A percentile compares a stretch with the other conserved stretches of the same genome.
phyloP scores from a whole-genome alignment of 2,888 invertebrate species.

The Tryphoninae sp. region DNA sequence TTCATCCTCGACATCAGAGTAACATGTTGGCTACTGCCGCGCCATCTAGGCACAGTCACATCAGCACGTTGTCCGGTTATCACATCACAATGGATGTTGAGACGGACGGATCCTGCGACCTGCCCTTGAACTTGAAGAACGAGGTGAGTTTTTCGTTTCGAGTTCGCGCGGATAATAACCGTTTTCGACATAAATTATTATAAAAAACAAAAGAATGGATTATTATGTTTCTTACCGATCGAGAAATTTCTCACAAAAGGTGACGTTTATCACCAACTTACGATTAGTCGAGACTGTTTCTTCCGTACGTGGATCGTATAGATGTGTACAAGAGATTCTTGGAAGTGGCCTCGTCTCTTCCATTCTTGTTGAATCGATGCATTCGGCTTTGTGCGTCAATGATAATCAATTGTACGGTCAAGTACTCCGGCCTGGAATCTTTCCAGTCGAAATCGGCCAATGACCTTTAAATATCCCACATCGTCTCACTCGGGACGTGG shows the following conservation, averaged over 20 bases:
- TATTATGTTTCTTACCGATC: not conserved
- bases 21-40: conserved; percentile 80
- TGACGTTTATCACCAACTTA: too few species aligned
- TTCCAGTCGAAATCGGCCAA: conserved; percentile 34
- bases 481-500: not conserved
- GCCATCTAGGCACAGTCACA: conserved; percentile 79
- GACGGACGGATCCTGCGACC: conserved; percentile 79
- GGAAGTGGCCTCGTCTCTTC: too few species aligned
- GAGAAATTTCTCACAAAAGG: too few species aligned
- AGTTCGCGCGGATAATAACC: too few species aligned
- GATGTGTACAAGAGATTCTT: too few species aligned
- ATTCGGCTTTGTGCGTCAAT: conserved; percentile 74
- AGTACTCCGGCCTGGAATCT: conserved; percentile 67
- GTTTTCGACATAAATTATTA: too few species aligned
- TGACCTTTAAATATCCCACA: not conserved
- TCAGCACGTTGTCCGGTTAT: conserved; percentile 76
- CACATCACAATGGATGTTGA: conserved; percentile 78
- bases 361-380: conserved; percentile 54
- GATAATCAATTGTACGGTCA: conserved; percentile 75
- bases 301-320: too few species aligned
- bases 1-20: conserved; percentile 75
- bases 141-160: conserved; percentile 75
- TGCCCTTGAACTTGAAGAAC: conserved; percentile 80
- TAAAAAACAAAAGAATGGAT: not conserved
- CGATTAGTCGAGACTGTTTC: too few species aligned